Conservation (phyloP, 2,797 vertebrate genomes). For the Lithobates sylvaticus region DNA sequence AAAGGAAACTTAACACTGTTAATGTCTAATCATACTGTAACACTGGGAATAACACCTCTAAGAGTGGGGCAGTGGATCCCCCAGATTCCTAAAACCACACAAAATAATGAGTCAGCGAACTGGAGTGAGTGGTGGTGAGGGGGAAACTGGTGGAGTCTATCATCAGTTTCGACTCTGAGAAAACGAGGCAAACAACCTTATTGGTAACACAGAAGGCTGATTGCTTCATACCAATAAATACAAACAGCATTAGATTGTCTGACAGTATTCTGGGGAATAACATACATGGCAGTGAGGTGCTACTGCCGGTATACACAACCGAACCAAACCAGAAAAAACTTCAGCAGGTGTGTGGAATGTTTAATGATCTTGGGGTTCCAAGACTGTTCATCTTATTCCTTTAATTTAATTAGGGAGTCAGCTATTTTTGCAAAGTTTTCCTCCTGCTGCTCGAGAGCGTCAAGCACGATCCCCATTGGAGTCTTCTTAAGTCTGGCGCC, state of each 20-base stretch:
- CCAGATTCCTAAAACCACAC: neutral
- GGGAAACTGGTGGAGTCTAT: too few relatives aligned
- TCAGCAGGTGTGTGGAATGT: neutral
- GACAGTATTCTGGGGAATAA: neutral
- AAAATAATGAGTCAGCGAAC: neutral
- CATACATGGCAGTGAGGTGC: slow-evolving; percentile 17
- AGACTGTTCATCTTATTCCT: slow-evolving; percentile 77
- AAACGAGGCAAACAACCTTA: neutral
- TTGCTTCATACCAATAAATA: neutral
- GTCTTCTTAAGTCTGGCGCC: slow-evolving; percentile 89
- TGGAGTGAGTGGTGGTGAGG: neutral
- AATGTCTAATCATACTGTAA: slow-evolving; percentile 11
- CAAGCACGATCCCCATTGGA: slow-evolving; percentile 94
- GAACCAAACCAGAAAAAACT: slow-evolving; percentile 32
- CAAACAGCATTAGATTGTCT: neutral
- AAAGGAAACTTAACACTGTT: neutral
- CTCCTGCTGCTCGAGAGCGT: slow-evolving; percentile 93
- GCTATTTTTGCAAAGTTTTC: slow-evolving; percentile 87
- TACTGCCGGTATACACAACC: slow-evolving; percentile 59
- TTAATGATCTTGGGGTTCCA: neutral
- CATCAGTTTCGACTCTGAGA: too few relatives aligned
- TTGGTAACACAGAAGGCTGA: neutral
- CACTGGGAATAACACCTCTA: neutral
- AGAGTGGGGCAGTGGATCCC: neutral
- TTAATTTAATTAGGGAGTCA: slow-evolving; percentile 84